Base-by-base conservation (phyloP, 2,888 invertebrate genomes). In the Azorinus chamasolen region DNA sequence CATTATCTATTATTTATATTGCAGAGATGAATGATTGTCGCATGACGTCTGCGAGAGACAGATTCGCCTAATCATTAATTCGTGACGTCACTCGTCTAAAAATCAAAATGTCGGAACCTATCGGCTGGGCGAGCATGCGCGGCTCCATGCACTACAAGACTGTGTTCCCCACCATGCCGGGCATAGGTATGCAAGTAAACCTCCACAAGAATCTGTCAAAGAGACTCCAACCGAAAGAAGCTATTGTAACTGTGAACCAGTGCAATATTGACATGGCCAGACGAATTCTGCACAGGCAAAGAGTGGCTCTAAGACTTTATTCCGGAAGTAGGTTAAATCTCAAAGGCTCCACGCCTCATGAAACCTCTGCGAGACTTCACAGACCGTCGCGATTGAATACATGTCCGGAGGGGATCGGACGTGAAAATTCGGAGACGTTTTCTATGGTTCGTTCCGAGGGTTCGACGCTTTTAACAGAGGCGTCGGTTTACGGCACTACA, bases 81-180 rank as follows among this genome's bases (percentile, higher is more conserved):
- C 32, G 4, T 32, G 4, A 32, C 4, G 32, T 32, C 5, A 32
- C 5, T 32, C 4, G 32, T 32, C 32, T 32, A 10, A 32, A 32
- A 32, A 32, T 16, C 65, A 68, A 22, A 25, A 81, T 81, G 70
- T 32, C 64, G 16, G 79, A 77, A 64, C 86, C 86, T 14, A 84
- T 86, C 16, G 84, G 84, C n/a, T 86, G 86, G 86, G 66, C 81
- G 39, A 75, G 77, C 48, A 73, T 74, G 58, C 82, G 80, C 48
- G 57, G 76, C 59, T 82, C 79, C 54, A 54, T 83, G 43, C 83
- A 83, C 65, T 86, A 79, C 65, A 84, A 80, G 54, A 63, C 84
- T 0, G 86, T 84, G 1, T 69, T 83, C 41, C 85, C 85, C 5
- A 54, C 50, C 10, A 59, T 77, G 24, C 65, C 73, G 8, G 85